A percentile compares a stretch with the other conserved stretches of the same genome.
Conservation (phyloP, 2,113 vertebrate genomes). For the Halichoerus grypus region DNA sequence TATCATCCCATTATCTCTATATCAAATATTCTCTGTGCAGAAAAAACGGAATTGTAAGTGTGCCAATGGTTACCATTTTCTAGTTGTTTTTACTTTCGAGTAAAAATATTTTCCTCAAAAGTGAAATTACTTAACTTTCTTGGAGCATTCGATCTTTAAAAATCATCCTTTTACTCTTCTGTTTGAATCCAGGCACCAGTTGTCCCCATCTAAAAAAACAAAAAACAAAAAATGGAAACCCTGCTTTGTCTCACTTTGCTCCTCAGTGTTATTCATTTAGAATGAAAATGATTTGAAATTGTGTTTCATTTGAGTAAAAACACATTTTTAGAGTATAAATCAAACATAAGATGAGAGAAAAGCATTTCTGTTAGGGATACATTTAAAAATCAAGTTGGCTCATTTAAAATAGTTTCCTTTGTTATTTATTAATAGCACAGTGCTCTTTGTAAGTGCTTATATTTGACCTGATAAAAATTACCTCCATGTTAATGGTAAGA, state of each 20-base stretch:
- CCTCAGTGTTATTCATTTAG: neutral
- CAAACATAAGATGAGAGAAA: neutral
- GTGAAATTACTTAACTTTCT: neutral
- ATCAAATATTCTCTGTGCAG: neutral
- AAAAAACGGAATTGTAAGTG: neutral
- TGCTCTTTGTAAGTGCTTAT: neutral
- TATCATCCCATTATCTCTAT: neutral
- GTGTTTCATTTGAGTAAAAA: neutral
- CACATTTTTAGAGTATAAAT: neutral
- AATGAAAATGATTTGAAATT: neutral
- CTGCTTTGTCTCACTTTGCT: neutral
- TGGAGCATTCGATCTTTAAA: neutral
- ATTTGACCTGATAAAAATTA: neutral
- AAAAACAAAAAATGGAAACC: neutral
- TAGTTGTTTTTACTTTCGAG: neutral
- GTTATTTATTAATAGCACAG: neutral
- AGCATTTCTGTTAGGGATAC: neutral
- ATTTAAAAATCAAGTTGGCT: neutral
- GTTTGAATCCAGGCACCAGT: neutral
- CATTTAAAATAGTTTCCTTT: neutral
- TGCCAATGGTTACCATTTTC: neutral
- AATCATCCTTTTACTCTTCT: neutral
- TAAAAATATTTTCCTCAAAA: neutral
- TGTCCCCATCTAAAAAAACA: neutral
- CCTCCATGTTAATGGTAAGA: neutral